phyloP scores from a whole-genome alignment of 2,888 invertebrate species.

The Sphinx pinastri region DNA sequence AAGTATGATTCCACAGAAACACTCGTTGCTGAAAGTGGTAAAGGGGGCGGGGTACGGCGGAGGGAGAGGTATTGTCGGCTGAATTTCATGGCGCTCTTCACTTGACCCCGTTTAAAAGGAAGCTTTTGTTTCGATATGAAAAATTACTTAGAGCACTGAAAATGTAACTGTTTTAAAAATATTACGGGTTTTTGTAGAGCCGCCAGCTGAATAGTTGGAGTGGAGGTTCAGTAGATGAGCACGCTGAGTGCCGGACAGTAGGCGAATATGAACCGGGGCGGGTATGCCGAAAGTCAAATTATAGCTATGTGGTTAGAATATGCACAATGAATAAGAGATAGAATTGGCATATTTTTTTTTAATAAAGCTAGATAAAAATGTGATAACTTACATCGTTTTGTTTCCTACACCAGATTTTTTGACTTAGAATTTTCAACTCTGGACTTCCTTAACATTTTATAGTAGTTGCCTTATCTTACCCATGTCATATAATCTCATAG shows the following conservation, averaged over 20 bases:
- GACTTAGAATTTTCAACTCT: too few species aligned
- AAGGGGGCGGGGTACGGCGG: conserved; percentile 34
- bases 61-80: conserved; percentile 47
- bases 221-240: neutral
- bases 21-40: conserved; percentile 42
- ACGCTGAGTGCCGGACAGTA: neutral
- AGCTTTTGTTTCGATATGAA: conserved; percentile 79
- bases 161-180: conserved; percentile 25
- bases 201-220: neutral
- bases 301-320: neutral
- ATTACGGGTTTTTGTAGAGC: conserved; percentile 14
- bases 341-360: too few species aligned
- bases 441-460: too few species aligned
- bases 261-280: too few species aligned
- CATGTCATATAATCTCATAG: neutral
- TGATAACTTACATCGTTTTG: too few species aligned
- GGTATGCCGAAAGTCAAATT: too few species aligned
- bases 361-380: too few species aligned
- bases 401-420: too few species aligned
- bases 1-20: conserved; percentile 62
- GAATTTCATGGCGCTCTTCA: conserved; percentile 56
- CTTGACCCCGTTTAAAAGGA: conserved; percentile 70
- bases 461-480: too few species aligned
- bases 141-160: conserved; percentile 59
- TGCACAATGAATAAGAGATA: too few species aligned